Evolutionary conservation across 2,797 vertebrate species (phyloP).

Genomic region (Petrocephalus schoutedeni): DNA sequence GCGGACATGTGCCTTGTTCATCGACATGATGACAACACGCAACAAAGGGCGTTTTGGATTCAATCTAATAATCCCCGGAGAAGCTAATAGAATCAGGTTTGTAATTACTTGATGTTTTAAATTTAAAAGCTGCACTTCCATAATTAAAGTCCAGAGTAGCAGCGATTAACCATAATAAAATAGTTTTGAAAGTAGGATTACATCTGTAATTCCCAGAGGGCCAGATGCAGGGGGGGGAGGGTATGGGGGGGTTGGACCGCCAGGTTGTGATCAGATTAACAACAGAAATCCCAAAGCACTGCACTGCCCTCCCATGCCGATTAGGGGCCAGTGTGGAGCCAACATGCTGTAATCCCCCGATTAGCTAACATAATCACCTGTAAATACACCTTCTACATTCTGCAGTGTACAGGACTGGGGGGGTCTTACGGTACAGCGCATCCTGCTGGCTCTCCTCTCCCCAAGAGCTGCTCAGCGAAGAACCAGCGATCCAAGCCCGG

Average conservation of each 20-base stretch:
- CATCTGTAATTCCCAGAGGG: conserved; percentile 58
- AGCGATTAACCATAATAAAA: conserved; percentile 62
- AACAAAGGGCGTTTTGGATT: neutral
- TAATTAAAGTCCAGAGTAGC: conserved; percentile 67
- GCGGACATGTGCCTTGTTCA: neutral
- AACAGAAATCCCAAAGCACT: conserved; percentile 54
- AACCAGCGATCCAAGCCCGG: neutral
- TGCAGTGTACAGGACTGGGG: neutral
- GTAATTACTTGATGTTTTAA: conserved; percentile 62
- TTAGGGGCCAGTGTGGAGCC: conserved; percentile 61
- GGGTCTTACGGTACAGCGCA: neutral
- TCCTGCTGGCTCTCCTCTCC: neutral
- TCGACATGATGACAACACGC: neutral
- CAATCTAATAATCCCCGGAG: conserved; percentile 16
- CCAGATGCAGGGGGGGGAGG: conserved; percentile 62
- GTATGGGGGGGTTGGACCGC: conserved; percentile 17
- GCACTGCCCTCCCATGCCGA: conserved; percentile 49
- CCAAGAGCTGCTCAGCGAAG: neutral
- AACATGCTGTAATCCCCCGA: conserved; percentile 76
- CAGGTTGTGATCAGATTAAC: conserved; percentile 60
- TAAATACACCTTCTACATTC: conserved; percentile 61
- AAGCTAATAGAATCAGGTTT: conserved; percentile 56
- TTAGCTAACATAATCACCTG: conserved; percentile 75
- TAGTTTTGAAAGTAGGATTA: conserved; percentile 69
- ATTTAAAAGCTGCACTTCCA: conserved; percentile 66